Percentiles rank a stretch among this genome's conserved stretches.
Conservation (phyloP, 92 coral and sea anemone species). For the Virgularia gustaviana region DNA sequence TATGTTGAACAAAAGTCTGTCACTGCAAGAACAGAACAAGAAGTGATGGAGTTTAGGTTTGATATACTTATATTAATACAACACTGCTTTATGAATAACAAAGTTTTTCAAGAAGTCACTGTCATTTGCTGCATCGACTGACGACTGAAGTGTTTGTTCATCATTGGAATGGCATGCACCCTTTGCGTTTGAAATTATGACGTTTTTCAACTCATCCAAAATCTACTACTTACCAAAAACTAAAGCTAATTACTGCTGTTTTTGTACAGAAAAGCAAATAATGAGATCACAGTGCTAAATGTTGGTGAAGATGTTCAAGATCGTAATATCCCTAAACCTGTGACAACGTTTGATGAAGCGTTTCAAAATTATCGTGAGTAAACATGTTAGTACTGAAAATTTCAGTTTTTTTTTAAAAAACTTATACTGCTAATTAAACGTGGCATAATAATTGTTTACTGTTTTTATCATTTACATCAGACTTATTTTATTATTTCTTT, state of each 20-base stretch:
- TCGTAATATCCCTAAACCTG: conserved; percentile 76
- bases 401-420: no score
- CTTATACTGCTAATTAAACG: no score
- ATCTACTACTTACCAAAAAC: no score
- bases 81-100: no score
- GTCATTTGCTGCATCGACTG: no score
- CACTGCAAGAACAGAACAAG: conserved; percentile 61
- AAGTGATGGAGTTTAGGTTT: conserved; percentile 75
- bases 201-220: neutral
- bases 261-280: conserved; percentile 51
- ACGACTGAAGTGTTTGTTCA: no score
- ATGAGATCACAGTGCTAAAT: conserved; percentile 86
- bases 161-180: no score
- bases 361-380: conserved; percentile 75
- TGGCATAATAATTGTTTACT: no score
- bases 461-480: no score
- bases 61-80: no score
- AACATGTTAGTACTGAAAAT: neutral
- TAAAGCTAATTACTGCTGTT: neutral
- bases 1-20: conserved; percentile 69
- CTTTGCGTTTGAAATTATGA: neutral
- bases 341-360: conserved; percentile 79
- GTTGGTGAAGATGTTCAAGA: conserved; percentile 84
- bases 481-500: neutral
- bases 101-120: no score